Conservation (phyloP, 2,797 vertebrate genomes). For the Rhabdomys pumilio region DNA sequence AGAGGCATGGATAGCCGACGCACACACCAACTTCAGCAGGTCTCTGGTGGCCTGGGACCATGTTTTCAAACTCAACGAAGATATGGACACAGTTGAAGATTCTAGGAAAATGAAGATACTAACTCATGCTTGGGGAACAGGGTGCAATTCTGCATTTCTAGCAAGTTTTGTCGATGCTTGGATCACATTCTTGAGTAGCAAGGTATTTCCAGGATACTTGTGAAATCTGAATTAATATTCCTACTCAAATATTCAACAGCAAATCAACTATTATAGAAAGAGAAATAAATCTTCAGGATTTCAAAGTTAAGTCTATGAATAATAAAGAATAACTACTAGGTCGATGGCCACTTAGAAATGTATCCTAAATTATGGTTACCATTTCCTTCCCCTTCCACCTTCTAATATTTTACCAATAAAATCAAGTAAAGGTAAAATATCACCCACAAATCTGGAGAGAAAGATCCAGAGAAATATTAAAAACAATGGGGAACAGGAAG, state of each 20-base stretch:
- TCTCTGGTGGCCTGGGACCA: neutral
- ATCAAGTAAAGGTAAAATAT: neutral
- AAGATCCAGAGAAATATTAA: constrained; percentile 9
- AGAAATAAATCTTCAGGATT: constrained; percentile 6
- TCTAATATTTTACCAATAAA: constrained; percentile 59
- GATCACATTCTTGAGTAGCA: neutral
- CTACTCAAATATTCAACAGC: neutral
- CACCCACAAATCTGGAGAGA: constrained; percentile 12
- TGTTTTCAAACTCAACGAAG: neutral
- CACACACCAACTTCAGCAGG: neutral
- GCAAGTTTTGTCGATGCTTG: neutral
- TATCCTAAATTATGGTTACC: constrained; percentile 6
- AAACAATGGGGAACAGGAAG: constrained; percentile 46
- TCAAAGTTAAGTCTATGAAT: constrained; percentile 37
- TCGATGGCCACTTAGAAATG: constrained; percentile 33
- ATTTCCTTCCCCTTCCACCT: constrained; percentile 12
- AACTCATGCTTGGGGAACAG: neutral
- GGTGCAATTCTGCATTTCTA: constrained; percentile 28
- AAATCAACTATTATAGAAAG: neutral
- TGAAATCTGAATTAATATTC: constrained; percentile 57
- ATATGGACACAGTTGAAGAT: neutral
- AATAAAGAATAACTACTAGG: constrained; percentile 34
- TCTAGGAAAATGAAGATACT: neutral
- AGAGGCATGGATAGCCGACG: neutral
- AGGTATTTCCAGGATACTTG: neutral